Conservation (phyloP, 1,140 invertebrate species). For the Caenorhabditis elegans region WBcel235 BX284604.4:7589001-7589500, state of each 20-base stretch:
- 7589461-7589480: too few species aligned
- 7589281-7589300: background rate
- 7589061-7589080: constrained; percentile 9
- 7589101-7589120: background rate
- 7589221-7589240: constrained; percentile 10
- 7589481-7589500: too few species aligned
- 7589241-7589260: background rate
- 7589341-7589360: background rate
- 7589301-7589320: constrained; percentile 15
- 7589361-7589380: background rate
- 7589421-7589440: background rate
- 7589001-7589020: background rate
- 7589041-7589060: background rate
- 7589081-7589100: background rate
- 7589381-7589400: background rate
- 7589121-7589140: too few species aligned
- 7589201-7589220: constrained; percentile 17
- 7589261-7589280: constrained; percentile 12
- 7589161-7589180: too few species aligned
- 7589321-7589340: constrained; percentile 17
- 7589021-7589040: constrained; percentile 15
- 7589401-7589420: constrained; percentile 7
- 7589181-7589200: too few species aligned
- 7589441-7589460: too few species aligned
- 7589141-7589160: too few species aligned